A percentile compares a stretch with the other conserved stretches of the same genome.
Evolutionary conservation across 2,888 invertebrate genomes (phyloP).

Genomic region (Luperina testacea): DNA sequence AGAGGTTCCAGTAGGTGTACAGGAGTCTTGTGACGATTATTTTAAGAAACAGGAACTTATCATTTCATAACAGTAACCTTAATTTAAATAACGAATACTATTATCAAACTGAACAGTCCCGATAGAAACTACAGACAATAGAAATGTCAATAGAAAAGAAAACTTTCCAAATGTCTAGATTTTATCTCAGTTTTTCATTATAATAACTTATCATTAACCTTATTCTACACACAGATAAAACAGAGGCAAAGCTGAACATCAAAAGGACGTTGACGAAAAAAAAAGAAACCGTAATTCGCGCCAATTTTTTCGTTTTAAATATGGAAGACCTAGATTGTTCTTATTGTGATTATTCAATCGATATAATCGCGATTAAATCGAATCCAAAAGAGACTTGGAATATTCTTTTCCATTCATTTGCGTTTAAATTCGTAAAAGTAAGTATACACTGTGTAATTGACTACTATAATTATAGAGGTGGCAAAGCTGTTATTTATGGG

Average conservation of each 20-base stretch:
- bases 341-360: slow-evolving; percentile 6
- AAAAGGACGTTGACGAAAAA: slow-evolving; percentile 4
- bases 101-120: neutral
- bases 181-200: slow-evolving; percentile 25
- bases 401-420: neutral
- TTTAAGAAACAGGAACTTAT: slow-evolving; percentile 5
- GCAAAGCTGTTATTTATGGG: slow-evolving; percentile 7
- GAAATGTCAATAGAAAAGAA: slow-evolving; percentile 8
- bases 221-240: slow-evolving; percentile 61
- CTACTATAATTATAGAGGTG: slow-evolving; percentile 2
- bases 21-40: neutral
- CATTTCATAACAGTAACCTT: slow-evolving; percentile 8
- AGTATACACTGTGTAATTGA: slow-evolving; percentile 10
- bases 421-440: slow-evolving; percentile 1
- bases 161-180: slow-evolving; percentile 28
- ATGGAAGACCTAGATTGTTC: slow-evolving; percentile 28
- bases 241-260: slow-evolving; percentile 63
- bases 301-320: slow-evolving; percentile 10
- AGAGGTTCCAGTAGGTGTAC: neutral
- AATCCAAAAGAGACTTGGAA: neutral
- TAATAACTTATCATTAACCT: slow-evolving; percentile 61
- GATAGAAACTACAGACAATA: neutral
- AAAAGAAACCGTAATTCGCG: neutral
- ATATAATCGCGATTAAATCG: neutral
- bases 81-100: slow-evolving; percentile 9